phyloP scores from a whole-genome alignment of 2,797 vertebrate species.

The Lagodon rhomboides region DNA sequence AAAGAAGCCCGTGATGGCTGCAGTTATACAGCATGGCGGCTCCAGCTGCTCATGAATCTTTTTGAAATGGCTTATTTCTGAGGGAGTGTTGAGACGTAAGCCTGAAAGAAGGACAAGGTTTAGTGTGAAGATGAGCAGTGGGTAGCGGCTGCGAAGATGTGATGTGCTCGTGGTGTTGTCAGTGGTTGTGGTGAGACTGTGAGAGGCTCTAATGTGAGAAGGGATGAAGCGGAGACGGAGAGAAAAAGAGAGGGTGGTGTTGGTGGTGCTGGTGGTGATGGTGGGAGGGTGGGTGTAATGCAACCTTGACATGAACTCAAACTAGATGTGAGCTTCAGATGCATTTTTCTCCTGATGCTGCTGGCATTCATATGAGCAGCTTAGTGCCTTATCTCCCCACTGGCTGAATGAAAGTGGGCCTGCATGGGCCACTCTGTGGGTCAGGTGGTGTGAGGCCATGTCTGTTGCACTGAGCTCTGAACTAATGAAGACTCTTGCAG shows the following conservation, averaged over 20 bases:
- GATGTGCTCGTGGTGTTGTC: conserved; percentile 76
- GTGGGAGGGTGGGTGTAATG: conserved; percentile 64
- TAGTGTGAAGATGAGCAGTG: conserved; percentile 83
- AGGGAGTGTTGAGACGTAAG: conserved; percentile 83
- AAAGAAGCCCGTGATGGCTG: conserved; percentile 78
- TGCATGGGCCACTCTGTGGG: conserved; percentile 63
- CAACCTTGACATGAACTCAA: conserved; percentile 83
- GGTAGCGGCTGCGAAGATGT: conserved; percentile 73
- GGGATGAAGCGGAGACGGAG: conserved; percentile 67
- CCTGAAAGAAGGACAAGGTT: conserved; percentile 86
- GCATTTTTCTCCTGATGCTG: conserved; percentile 69
- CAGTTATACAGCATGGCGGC: conserved; percentile 76
- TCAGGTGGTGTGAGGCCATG: conserved; percentile 57
- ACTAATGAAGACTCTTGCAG: conserved; percentile 52
- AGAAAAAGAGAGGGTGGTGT: conserved; percentile 40
- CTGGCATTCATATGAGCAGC: conserved; percentile 73
- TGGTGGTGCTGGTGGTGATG: conserved; percentile 53
- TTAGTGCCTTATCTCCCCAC: conserved; percentile 64
- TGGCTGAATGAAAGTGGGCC: conserved; percentile 52
- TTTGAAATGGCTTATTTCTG: conserved; percentile 85
- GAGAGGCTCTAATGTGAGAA: conserved; percentile 85
- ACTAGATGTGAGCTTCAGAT: conserved; percentile 73
- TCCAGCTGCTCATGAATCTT: conserved; percentile 80
- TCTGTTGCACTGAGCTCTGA: conserved; percentile 56
- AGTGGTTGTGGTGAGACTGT: conserved; percentile 74